Percentiles rank a stretch among this genome's conserved stretches.
These are phyloP conservation scores for Buathra laborator DNA, from an alignment of 2,888 invertebrate genomes.

Conservation along the genomic window DNA sequence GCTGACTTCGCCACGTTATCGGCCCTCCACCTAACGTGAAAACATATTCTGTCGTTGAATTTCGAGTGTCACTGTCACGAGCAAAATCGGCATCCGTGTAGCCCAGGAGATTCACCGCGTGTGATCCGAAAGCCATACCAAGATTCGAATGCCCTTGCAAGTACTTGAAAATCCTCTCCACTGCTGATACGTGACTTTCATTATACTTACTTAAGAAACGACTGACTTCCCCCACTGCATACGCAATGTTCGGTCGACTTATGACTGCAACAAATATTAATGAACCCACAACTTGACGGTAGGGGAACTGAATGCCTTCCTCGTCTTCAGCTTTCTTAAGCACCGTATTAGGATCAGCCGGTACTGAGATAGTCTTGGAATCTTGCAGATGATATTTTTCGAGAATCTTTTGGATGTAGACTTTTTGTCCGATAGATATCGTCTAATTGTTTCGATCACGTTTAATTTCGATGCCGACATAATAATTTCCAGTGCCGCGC, in stretches of 20 bases:
- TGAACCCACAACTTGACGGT: neutral
- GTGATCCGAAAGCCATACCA: neutral
- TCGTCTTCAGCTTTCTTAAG: neutral
- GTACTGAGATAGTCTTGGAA: slow-evolving; percentile 24
- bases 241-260: neutral
- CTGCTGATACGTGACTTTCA: neutral
- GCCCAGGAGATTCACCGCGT: neutral
- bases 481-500: neutral
- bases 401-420: slow-evolving; percentile 48
- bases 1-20: neutral
- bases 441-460: neutral
- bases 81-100: neutral
- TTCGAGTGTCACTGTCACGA: neutral
- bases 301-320: neutral
- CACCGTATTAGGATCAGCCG: slow-evolving; percentile 40
- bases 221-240: neutral
- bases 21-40: neutral
- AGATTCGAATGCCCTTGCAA: neutral
- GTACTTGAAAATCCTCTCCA: neutral
- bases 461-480: slow-evolving; percentile 26
- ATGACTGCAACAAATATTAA: neutral
- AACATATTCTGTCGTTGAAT: neutral
- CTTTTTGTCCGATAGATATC: slow-evolving; percentile 26
- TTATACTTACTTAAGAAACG: neutral
- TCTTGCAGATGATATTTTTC: slow-evolving; percentile 47